A percentile compares a stretch with the other conserved stretches of the same genome.
Conservation (phyloP, 2,888 invertebrate species). For the Lycia hirtaria region DNA sequence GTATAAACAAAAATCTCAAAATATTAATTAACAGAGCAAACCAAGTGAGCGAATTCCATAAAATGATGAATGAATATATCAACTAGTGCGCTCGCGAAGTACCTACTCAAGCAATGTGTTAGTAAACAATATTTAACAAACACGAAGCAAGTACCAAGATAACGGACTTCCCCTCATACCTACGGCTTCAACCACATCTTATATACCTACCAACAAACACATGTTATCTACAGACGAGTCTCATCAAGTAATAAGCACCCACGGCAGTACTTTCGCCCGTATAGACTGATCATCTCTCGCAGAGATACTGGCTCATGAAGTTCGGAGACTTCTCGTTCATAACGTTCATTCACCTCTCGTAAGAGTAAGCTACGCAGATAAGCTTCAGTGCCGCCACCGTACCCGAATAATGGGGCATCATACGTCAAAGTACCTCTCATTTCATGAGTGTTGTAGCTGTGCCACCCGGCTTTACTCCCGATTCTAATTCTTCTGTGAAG, state of each 20-base stretch:
- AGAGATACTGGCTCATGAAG: constrained; percentile 41
- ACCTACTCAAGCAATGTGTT: too few species aligned
- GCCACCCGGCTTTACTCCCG: not conserved
- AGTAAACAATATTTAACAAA: not conserved
- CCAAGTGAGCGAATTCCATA: too few species aligned
- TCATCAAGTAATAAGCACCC: constrained; percentile 6
- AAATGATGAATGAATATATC: too few species aligned
- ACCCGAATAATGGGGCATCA: constrained; percentile 4
- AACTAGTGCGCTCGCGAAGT: too few species aligned
- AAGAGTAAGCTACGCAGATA: constrained; percentile 17
- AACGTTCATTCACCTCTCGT: constrained; percentile 22
- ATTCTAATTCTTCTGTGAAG: too few species aligned
- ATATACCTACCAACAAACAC: not conserved
- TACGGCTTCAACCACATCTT: not conserved
- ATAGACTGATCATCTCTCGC: constrained; percentile 15
- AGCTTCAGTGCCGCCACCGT: constrained; percentile 8
- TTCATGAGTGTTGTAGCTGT: not conserved
- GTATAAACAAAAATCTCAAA: too few species aligned
- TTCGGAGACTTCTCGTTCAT: constrained; percentile 44
- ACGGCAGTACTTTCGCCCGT: constrained; percentile 4
- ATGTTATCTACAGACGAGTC: not conserved
- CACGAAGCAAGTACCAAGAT: not conserved
- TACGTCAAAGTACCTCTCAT: not conserved
- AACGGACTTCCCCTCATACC: constrained; percentile 3
- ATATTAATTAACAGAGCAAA: too few species aligned